Base-by-base conservation (phyloP, 2,113 vertebrate species). In the Monopterus albus region DNA sequence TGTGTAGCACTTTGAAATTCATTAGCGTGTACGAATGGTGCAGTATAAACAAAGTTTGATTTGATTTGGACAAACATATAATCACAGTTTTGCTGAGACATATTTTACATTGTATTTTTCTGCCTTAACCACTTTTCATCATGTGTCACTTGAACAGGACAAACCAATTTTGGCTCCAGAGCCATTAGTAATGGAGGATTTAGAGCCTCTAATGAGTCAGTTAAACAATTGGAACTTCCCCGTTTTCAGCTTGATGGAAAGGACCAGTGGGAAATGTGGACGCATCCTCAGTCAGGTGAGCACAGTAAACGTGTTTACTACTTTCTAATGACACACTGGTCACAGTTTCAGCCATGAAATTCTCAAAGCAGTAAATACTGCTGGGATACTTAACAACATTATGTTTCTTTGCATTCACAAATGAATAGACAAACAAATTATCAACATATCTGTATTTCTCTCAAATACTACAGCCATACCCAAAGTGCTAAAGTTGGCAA, bases 171-270 rank as follows among this genome's bases (percentile, higher is more conserved):
- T 97, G 85, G 96, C 97, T 72, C 96, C 96, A 2, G 96, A 98
- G 76, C 98, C 96, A 5, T 87, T 99, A 78, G 64, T 99, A 79
- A 98, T 99, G 95, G 95, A 96, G 72, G 95, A 94, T 63, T 83
- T 99, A 81, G 96, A 98, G 72, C 91, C 94, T 3, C 67, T 97
- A 61, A 96, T 98, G 95, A 92, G 93, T 70, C 95, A 98, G 72
- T 87, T 99, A 63, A 98, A 96, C 91, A 98, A 93, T 62, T 99
- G 98, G 98, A 99, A 99, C 91, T 99, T 99, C 79, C 98, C 98
- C 17, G 96, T 99, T 90, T 99, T 99, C 86, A 94, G 89, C 84
- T 89, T 99, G 91, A 94, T 98, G 93, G 97, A 98, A 91, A 96
- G 94, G 86, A 99, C 96, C 1, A 94, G 94, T 43, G 96, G 93